These are phyloP conservation scores for Muscidifurax raptorellus DNA, from an alignment of 1,140 invertebrate genomes.

Conservation along the genomic window DNA sequence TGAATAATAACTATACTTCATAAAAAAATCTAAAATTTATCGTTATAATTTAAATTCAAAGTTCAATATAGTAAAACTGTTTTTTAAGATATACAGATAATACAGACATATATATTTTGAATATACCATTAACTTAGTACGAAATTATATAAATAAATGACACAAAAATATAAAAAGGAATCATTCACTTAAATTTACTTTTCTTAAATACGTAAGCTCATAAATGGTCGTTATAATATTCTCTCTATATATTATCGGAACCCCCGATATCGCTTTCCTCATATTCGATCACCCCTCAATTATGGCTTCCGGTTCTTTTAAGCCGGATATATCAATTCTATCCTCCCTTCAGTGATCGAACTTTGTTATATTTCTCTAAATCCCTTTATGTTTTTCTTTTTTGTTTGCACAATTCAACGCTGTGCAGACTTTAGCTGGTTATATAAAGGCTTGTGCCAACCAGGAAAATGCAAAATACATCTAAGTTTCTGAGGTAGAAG, in stretches of 20 bases:
- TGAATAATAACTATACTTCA: too few relatives aligned
- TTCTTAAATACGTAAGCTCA: not conserved
- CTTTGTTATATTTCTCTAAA: not conserved
- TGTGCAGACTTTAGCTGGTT: not conserved
- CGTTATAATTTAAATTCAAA: too few relatives aligned
- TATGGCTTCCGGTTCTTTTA: not conserved
- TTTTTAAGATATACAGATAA: too few relatives aligned
- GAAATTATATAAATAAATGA: too few relatives aligned
- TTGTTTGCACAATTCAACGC: not conserved
- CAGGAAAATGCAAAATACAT: slow-evolving; percentile 56
- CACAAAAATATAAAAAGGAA: too few relatives aligned
- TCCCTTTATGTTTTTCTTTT: not conserved
- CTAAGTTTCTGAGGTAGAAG: slow-evolving; percentile 58
- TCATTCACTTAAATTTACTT: not conserved
- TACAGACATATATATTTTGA: too few relatives aligned
- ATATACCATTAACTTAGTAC: too few relatives aligned
- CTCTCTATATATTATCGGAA: not conserved
- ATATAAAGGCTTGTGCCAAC: not conserved
- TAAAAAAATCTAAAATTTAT: too few relatives aligned
- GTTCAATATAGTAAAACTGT: too few relatives aligned
- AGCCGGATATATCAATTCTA: not conserved
- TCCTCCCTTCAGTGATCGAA: slow-evolving; percentile 11
- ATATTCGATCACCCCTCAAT: not conserved
- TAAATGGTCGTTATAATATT: not conserved
- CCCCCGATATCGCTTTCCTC: not conserved